These are phyloP conservation scores for Plebejus argus DNA, from an alignment of 2,888 invertebrate genomes.

Conservation along the genomic window DNA sequence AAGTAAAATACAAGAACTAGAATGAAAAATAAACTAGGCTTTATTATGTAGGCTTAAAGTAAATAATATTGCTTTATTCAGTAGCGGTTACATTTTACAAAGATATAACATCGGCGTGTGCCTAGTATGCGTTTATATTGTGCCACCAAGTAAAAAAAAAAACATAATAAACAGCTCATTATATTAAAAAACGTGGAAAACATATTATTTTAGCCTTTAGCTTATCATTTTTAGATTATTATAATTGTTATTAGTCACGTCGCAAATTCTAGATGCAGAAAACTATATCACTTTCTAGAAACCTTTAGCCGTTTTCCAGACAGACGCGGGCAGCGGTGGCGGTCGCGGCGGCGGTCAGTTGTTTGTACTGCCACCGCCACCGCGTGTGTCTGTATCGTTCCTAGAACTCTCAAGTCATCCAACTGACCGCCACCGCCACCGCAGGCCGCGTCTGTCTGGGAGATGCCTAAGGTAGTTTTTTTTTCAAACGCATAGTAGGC, in stretches of 20 bases:
- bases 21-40: conserved; percentile 17
- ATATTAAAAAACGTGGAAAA: background rate
- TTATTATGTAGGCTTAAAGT: conserved; percentile 25
- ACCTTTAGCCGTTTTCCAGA: no score
- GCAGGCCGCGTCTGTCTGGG: no score
- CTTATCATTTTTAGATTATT: no score
- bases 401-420: no score
- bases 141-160: background rate
- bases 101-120: background rate
- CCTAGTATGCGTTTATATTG: conserved; percentile 8
- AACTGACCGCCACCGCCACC: no score
- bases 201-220: background rate
- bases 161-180: background rate
- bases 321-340: no score
- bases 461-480: no score
- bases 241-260: background rate
- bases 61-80: conserved; percentile 29
- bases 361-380: no score
- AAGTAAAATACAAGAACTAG: conserved; percentile 24
- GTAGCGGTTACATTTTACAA: conserved; percentile 5
- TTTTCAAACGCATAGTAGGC: background rate
- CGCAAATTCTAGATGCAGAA: background rate
- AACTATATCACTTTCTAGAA: background rate
- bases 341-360: no score
- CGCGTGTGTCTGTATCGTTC: no score